phyloP scores from a whole-genome alignment of 2,888 invertebrate genomes.

The Sisyra nigra region DNA sequence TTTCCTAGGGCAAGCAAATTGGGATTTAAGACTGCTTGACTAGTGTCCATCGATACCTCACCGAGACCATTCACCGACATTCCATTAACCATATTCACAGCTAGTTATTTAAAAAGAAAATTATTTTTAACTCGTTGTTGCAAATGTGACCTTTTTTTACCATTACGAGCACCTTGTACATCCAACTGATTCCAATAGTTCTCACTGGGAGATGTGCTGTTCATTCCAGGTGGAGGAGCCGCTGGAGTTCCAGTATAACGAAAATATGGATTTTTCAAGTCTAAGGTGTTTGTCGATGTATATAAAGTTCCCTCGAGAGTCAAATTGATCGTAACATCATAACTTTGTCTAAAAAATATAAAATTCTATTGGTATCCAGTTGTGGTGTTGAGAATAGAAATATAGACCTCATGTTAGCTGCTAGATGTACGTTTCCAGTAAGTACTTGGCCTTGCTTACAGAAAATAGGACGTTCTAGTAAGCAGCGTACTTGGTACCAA shows the following conservation, averaged over 20 bases:
- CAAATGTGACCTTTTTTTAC: conserved; percentile 14
- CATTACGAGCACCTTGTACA: conserved; percentile 44
- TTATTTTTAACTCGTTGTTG: too few species aligned
- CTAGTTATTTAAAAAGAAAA: conserved; percentile 19
- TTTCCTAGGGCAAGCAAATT: conserved; percentile 26
- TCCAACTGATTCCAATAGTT: conserved; percentile 79
- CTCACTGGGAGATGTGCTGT: conserved; percentile 84
- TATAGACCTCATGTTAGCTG: conserved; percentile 74
- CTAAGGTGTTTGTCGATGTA: conserved; percentile 79
- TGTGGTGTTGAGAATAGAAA: not conserved
- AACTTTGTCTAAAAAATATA: conserved; percentile 61
- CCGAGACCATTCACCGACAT: conserved; percentile 58
- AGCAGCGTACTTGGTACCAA: conserved; percentile 97
- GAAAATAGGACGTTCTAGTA: conserved; percentile 84
- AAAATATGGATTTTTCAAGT: conserved; percentile 97
- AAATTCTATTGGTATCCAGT: not conserved
- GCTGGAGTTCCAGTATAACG: conserved; percentile 89
- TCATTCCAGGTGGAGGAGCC: conserved; percentile 82
- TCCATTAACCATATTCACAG: conserved; percentile 59
- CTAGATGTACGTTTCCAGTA: conserved; percentile 70
- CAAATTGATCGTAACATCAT: conserved; percentile 94
- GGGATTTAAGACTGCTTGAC: conserved; percentile 35
- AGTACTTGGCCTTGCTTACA: conserved; percentile 87
- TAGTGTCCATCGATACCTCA: conserved; percentile 54
- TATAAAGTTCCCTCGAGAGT: conserved; percentile 76